Base-by-base conservation (phyloP, 2,888 invertebrate species). In the Dynastes hyllus region DNA sequence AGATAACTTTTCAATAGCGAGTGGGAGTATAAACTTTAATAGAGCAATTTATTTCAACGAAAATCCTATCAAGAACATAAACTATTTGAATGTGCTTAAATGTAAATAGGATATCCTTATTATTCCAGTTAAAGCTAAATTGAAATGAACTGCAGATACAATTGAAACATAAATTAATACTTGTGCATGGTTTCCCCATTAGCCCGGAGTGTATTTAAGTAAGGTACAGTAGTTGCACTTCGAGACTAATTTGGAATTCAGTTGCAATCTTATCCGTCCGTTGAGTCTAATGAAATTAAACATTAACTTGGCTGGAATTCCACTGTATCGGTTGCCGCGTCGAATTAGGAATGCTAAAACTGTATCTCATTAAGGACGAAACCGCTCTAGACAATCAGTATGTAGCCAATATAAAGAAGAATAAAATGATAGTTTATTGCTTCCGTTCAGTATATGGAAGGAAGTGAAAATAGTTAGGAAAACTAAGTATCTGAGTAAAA, bases 211-310 rank as follows among this genome's bases (percentile, higher is more conserved):
- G 32, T 32, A 27, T 32, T 29, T 63, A 66, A 66, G n/a, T 66
- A 66, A 66, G 40, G 2, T 63, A 16, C 66, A 27, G 45, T 27
- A 69, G 22, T 69, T 51, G 13, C 51, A 50, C 13, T 69, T 27
- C 13, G 8, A 51, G 51, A 69, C 51, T 69, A 27, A 69, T 69
- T 69, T 53, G 51, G 40, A 69, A 51, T 69, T 69, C 69, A 69
- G 51, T 40, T 69, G 22, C 27, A 51, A 69, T 29, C 13, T 50
- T 51, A 40, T 16, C 51, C 29, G 51, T 69, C 27, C 51, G 51
- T 27, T 51, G 11, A 51, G 13, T 69, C 69, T 29, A 29, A 69
- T 51, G 51, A 51, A 69, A 51, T 27, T 69, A 69, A 69, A 4
- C 29, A 27, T 69, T 69, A 51, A 27, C 29, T 69, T 53, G 8